phyloP scores from a whole-genome alignment of 2,113 vertebrate genomes.

The Sander lucioperca region DNA sequence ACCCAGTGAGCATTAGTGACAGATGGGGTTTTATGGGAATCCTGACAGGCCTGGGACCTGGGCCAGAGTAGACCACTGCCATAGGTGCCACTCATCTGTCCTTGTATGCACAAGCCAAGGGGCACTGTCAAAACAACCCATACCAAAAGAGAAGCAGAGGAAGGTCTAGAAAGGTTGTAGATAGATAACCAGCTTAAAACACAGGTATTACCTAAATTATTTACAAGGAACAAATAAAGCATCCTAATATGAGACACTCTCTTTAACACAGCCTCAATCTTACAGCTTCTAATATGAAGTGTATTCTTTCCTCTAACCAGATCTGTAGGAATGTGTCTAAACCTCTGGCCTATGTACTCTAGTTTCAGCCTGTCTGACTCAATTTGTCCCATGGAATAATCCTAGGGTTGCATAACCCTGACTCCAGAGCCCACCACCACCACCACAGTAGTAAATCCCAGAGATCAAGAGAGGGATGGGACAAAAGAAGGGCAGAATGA shows the following conservation, averaged over 20 bases:
- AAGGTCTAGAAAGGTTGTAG: neutral
- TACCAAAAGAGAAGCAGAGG: neutral
- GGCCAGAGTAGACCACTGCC: slow-evolving; percentile 47
- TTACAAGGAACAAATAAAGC: neutral
- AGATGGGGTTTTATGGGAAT: slow-evolving; percentile 47
- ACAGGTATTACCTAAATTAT: neutral
- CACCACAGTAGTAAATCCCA: slow-evolving; percentile 63
- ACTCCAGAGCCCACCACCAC: slow-evolving; percentile 55
- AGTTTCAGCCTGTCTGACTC: slow-evolving; percentile 72
- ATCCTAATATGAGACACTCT: neutral
- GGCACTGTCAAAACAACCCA: slow-evolving; percentile 21
- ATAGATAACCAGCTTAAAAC: neutral
- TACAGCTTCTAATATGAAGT: neutral
- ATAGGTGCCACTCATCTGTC: slow-evolving; percentile 48
- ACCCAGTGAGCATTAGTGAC: slow-evolving; percentile 39
- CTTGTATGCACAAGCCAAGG: slow-evolving; percentile 24
- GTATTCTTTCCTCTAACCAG: neutral
- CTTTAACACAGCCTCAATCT: neutral
- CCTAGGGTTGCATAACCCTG: slow-evolving; percentile 69
- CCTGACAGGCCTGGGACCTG: slow-evolving; percentile 36
- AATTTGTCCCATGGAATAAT: slow-evolving; percentile 67
- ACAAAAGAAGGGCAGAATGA: slow-evolving; percentile 69
- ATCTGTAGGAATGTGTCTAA: slow-evolving; percentile 39
- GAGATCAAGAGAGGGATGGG: slow-evolving; percentile 71
- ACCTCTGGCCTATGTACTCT: slow-evolving; percentile 34